Evolutionary conservation across 2,888 invertebrate genomes (phyloP).

Genomic region (Selenia dentaria): DNA sequence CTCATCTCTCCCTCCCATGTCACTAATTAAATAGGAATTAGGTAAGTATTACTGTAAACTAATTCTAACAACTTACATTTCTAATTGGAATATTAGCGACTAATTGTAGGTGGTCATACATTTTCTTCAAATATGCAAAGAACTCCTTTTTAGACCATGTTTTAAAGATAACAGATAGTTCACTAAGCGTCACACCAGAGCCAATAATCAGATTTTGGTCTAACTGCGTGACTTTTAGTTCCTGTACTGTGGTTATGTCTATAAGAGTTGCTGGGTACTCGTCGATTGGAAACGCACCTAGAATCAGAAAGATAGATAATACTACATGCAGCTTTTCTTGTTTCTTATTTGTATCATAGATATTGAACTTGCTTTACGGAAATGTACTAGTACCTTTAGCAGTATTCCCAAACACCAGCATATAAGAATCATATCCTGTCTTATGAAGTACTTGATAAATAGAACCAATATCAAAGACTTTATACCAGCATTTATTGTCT

Average conservation of each 20-base stretch:
- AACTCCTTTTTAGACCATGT: conserved; percentile 56
- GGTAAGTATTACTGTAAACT: no score
- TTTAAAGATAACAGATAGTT: conserved; percentile 70
- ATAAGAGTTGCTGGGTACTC: conserved; percentile 62
- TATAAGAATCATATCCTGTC: conserved; percentile 74
- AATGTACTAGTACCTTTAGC: conserved; percentile 82
- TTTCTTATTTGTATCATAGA: no score
- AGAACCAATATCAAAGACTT: conserved; percentile 73
- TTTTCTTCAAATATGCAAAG: conserved; percentile 85
- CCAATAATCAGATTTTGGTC: conserved; percentile 68
- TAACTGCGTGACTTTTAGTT: conserved; percentile 54
- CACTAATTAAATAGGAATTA: no score
- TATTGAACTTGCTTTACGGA: no score
- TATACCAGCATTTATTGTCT: conserved; percentile 77
- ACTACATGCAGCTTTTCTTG: no score
- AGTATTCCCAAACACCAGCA: conserved; percentile 89
- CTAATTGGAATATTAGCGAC: conserved; percentile 90
- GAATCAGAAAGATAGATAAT: neutral
- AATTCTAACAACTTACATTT: conserved; percentile 85
- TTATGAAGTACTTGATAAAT: conserved; percentile 79
- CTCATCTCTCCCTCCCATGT: no score
- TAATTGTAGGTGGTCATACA: conserved; percentile 87
- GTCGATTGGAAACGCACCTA: conserved; percentile 65
- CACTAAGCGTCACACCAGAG: conserved; percentile 62
- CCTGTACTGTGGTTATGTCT: conserved; percentile 62